Evolutionary conservation across 2,797 vertebrate species (phyloP), one percentile per base, ranked within the genome.

Genomic region (Cirrhinus mrigala): DNA sequence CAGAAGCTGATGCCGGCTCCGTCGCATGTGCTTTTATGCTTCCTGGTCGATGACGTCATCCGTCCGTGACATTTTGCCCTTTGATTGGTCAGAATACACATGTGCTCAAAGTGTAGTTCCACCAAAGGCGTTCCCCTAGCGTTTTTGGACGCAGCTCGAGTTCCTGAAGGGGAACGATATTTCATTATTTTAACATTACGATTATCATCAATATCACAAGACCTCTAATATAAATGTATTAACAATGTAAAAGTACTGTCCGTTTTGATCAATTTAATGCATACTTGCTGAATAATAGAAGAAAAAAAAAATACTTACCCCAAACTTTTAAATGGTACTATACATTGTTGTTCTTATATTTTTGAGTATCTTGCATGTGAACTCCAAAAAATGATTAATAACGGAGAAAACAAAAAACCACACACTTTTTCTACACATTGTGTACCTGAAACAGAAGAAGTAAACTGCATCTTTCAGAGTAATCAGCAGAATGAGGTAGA

Each of bases 401-500:
- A 9, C 1, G 8, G 14, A 27, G 9, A 29, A 52, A 74, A 20
- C 0, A 2, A 24, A 48, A 14, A 48, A 20, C 1, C 48, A 52
- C n/a, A 6, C 48, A 12, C 48, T 54, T 54, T 54, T 5, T 37
- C 9, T 22, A 75, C 10, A 75, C 73, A 75, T 12, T 54, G 50
- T 22, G 10, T 37, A 54, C 3, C 50, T 75, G 50, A 54, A 54
- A 75, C 18, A 75, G 29, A 75, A 52, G 27, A 50, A 27, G 44
- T 1, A 75, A 18, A 54, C 7, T 2, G 0, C 16, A 33, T 66
- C 24, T 79, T 79, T 66, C 60, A 29, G 24, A 50, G 44, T 9
- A 66, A 80, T 22, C 27, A 80, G 62, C 60, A 33, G 60, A 79
- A 79, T 33, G 44, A 68, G 78, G 3, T 27, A 64, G 56, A 79